These are phyloP conservation scores for Porites lutea DNA, from an alignment of 64 coral and sea anemone genomes.

Conservation along the genomic window DNA sequence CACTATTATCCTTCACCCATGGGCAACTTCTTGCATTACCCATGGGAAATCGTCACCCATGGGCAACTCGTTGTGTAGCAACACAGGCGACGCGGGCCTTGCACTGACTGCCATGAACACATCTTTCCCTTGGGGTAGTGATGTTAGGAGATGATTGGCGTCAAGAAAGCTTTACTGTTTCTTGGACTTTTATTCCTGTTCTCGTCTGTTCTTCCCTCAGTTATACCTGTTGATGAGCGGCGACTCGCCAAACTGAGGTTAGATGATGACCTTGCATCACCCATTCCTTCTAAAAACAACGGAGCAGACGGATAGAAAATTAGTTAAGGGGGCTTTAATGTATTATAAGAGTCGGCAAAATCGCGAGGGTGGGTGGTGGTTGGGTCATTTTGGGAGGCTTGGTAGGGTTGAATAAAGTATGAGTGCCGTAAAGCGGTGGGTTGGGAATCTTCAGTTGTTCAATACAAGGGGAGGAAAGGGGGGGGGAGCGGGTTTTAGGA, in stretches of 20 bases:
- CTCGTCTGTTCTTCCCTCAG: not conserved
- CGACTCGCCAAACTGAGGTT: slow-evolving; percentile 14
- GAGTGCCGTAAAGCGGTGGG: too few species aligned
- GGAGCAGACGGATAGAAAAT: not conserved
- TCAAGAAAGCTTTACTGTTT: slow-evolving; percentile 19
- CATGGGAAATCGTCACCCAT: not conserved
- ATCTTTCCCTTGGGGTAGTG: not conserved
- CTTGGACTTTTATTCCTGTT: slow-evolving; percentile 41
- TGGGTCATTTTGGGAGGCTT: too few species aligned
- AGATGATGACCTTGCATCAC: not conserved
- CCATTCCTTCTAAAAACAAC: not conserved
- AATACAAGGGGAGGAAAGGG: too few species aligned
- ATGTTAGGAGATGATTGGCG: slow-evolving; percentile 43
- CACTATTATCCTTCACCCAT: too few species aligned
- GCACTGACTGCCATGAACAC: not conserved
- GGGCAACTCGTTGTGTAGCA: too few species aligned
- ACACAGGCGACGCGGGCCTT: not conserved
- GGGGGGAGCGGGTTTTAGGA: too few species aligned
- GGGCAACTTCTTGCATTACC: too few species aligned
- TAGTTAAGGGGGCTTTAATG: too few species aligned
- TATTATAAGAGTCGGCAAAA: too few species aligned
- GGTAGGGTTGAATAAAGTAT: too few species aligned
- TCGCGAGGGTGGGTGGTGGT: too few species aligned
- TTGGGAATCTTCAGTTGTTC: too few species aligned
- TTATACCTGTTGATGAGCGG: slow-evolving; percentile 3